Evolutionary conservation across 2,113 vertebrate genomes (phyloP), one percentile per base, ranked within the genome.

Genomic region (Diadophis punctatus): DNA sequence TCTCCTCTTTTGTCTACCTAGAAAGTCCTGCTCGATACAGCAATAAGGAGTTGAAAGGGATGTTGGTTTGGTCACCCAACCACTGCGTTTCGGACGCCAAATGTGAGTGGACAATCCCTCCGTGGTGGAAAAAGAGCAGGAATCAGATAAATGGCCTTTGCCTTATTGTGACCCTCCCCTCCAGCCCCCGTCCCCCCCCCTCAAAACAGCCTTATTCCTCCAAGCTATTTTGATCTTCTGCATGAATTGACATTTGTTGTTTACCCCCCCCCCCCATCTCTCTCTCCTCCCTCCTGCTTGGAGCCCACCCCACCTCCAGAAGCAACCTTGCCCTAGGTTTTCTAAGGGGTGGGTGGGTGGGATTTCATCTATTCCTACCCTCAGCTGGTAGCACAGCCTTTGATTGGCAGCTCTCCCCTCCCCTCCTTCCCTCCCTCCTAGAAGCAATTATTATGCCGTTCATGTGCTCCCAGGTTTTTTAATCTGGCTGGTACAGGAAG

Each of bases 11-110:
- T 68, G 48, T 27, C 16, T 11, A 39, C 14, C 39, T 96, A 99
- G 98, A 98, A 96, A 98, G 97, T 93, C 97, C 97, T 0, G 94
- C 96, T 0, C 98, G 98, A 80, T 98, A 97, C 88, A 97, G 95
- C 94, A 98, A 98, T 95, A 98, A 98, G 95, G 98, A 99, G 93
- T 96, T 98, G 95, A 98, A 98, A 96, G 98, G 98, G 94, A 99
- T 99, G 99, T 92, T 99, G 93, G 99, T 99, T 46, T 99, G 98
- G 99, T 98, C 98, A 16, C 99, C 98, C 74, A 98, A 98, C 94
- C 97, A 96, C 92, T 98, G 96, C 27, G 98, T 99, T n/a, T 98
- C 99, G 1, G 98, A 98, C 91, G 98, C 98, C 90, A 99, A 99
- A 97, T 96, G 99, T 99, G 98, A 98, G 98, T 96, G 10, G 60